phyloP scores from a whole-genome alignment of 2,797 vertebrate genomes.

The Coregonus sp. region DNA sequence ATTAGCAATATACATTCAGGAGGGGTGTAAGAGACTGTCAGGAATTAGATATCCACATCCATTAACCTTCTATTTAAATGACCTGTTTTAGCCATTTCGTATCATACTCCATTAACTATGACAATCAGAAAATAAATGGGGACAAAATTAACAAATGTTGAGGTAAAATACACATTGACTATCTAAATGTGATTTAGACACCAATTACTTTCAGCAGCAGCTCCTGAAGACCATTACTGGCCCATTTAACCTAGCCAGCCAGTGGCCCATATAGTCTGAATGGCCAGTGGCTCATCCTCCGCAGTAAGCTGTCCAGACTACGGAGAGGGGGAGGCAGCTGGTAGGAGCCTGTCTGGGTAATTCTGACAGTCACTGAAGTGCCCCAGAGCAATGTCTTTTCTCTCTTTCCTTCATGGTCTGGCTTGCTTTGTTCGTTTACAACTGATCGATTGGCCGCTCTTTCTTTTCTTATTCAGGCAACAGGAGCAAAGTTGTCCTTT shows the following conservation, averaged over 20 bases:
- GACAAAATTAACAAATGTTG: background rate
- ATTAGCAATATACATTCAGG: slow-evolving; percentile 23
- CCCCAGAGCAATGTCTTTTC: slow-evolving; percentile 15
- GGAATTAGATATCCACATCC: slow-evolving; percentile 14
- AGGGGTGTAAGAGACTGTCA: background rate
- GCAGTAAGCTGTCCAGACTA: slow-evolving; percentile 13
- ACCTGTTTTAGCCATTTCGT: background rate
- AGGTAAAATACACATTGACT: background rate
- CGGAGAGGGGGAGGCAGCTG: slow-evolving; percentile 15
- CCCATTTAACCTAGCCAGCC: slow-evolving; percentile 13
- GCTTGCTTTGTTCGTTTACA: slow-evolving; percentile 14
- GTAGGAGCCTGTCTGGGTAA: slow-evolving; percentile 21
- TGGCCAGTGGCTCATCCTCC: slow-evolving; percentile 11
- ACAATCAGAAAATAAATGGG: slow-evolving; percentile 6
- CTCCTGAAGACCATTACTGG: slow-evolving; percentile 3
- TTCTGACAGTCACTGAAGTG: slow-evolving; percentile 26
- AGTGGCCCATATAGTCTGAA: slow-evolving; percentile 3
- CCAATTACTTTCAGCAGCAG: slow-evolving; percentile 25
- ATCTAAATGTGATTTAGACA: background rate
- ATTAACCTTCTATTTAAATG: slow-evolving; percentile 14
- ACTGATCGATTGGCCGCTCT: background rate
- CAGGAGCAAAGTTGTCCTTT: background rate
- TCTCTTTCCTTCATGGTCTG: slow-evolving; percentile 31
- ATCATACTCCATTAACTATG: slow-evolving; percentile 18
- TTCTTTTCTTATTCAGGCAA: slow-evolving; percentile 2